phyloP scores from a whole-genome alignment of 2,113 vertebrate genomes.

The Cavia porcellus region DNA sequence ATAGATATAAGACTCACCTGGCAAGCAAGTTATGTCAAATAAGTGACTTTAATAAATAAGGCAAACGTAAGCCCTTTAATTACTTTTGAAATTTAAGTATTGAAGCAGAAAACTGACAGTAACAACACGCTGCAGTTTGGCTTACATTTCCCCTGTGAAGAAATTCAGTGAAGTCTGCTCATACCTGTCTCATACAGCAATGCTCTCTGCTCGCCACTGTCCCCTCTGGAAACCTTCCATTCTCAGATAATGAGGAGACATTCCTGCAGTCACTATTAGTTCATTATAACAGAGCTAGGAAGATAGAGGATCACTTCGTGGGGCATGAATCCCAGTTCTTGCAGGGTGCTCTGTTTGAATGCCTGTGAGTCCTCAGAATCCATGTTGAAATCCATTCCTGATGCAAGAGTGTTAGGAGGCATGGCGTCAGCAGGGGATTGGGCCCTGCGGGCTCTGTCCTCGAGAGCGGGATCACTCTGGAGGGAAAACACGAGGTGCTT shows the following conservation, averaged over 20 bases:
- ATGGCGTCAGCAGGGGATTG: not conserved
- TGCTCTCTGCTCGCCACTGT: not conserved
- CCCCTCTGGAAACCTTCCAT: not conserved
- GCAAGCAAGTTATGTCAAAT: not conserved
- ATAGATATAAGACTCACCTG: not conserved
- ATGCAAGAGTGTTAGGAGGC: not conserved
- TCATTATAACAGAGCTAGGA: not conserved
- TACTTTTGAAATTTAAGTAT: conserved; percentile 5
- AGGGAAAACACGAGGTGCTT: not conserved
- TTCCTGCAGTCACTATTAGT: not conserved
- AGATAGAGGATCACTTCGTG: not conserved
- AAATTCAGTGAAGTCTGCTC: not conserved
- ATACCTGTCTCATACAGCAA: not conserved
- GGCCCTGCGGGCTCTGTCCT: not conserved
- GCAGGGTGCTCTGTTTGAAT: not conserved
- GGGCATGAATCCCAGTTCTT: not conserved
- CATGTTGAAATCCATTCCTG: not conserved
- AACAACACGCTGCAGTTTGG: not conserved
- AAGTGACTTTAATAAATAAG: not conserved
- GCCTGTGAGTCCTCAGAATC: not conserved
- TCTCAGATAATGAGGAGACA: not conserved
- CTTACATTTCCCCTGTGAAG: conserved; percentile 7
- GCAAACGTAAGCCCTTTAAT: not conserved
- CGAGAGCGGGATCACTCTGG: not conserved
- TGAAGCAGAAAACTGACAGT: not conserved